Percentiles rank a stretch among this genome's conserved stretches.
Evolutionary conservation across 2,113 vertebrate genomes (phyloP).

Genomic region (Rousettus leschenaultii): DNA sequence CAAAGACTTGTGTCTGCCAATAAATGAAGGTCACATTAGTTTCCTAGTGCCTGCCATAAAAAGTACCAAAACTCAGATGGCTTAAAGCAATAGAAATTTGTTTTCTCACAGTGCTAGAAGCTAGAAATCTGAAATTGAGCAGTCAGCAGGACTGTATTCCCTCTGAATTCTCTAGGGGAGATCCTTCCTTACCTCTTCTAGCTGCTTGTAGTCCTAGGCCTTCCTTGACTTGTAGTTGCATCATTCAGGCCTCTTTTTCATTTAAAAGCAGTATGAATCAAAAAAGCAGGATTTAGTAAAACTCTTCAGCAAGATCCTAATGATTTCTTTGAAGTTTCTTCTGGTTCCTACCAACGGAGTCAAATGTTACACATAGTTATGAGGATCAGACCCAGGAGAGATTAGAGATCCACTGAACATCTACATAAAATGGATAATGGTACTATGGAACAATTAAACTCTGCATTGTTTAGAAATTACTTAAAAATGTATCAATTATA

Average conservation of each 20-base stretch:
- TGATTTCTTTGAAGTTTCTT: background rate
- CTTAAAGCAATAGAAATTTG: background rate
- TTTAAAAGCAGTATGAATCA: background rate
- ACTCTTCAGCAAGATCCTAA: background rate
- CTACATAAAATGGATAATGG: background rate
- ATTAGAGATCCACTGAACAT: background rate
- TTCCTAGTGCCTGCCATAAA: background rate
- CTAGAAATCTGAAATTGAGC: background rate
- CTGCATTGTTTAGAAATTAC: no score
- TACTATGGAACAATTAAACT: background rate
- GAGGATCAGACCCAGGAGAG: background rate
- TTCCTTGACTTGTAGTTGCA: background rate
- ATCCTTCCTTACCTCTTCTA: background rate
- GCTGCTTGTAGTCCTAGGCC: background rate
- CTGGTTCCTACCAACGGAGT: background rate
- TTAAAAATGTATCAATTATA: background rate
- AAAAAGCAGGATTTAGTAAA: background rate
- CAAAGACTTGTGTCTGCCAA: background rate
- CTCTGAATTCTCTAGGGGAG: background rate
- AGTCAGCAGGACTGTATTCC: background rate
- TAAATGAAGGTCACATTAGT: background rate
- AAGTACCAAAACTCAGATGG: background rate
- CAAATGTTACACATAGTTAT: background rate
- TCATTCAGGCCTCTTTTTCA: background rate
- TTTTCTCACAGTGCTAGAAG: background rate